Evolutionary conservation across 2,888 invertebrate species (phyloP).

Genomic region (Nudaria mundana): DNA sequence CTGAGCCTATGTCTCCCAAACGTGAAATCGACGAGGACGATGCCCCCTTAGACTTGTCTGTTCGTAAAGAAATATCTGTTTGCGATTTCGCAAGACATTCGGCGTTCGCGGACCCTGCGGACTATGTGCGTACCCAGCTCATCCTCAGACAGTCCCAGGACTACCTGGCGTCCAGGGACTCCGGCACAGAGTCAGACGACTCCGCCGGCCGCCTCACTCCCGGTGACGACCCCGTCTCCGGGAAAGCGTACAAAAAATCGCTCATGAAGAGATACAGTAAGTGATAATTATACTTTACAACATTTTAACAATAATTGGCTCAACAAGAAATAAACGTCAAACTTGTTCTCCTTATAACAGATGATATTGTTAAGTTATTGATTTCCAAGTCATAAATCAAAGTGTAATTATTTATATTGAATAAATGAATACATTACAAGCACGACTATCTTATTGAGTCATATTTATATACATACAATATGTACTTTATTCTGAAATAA

Average conservation of each 20-base stretch:
- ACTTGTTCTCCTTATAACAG: too few relatives aligned
- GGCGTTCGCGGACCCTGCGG: constrained; percentile 68
- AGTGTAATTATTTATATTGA: background rate
- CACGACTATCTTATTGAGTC: constrained; percentile 6
- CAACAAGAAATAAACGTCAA: too few relatives aligned
- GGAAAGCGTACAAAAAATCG: constrained; percentile 93
- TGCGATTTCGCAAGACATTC: constrained; percentile 75
- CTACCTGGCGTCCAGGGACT: constrained; percentile 81
- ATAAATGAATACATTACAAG: constrained; percentile 3
- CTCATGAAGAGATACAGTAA: constrained; percentile 97
- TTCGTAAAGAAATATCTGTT: constrained; percentile 77
- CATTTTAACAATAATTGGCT: background rate
- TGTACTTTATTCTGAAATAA: constrained; percentile 2
- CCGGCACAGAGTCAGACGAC: constrained; percentile 91
- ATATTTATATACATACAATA: constrained; percentile 14
- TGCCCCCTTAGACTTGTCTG: constrained; percentile 90
- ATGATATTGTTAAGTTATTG: too few relatives aligned
- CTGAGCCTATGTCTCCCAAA: constrained; percentile 46
- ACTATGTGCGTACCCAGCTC: constrained; percentile 74
- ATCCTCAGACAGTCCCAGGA: constrained; percentile 75
- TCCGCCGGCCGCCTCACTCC: constrained; percentile 86
- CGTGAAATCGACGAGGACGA: constrained; percentile 70
- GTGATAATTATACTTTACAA: constrained; percentile 57
- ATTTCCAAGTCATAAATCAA: constrained; percentile 8
- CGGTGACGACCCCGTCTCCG: constrained; percentile 75